Evolutionary conservation across 2,797 vertebrate genomes (phyloP).

Genomic region (Tapera naevia): DNA sequence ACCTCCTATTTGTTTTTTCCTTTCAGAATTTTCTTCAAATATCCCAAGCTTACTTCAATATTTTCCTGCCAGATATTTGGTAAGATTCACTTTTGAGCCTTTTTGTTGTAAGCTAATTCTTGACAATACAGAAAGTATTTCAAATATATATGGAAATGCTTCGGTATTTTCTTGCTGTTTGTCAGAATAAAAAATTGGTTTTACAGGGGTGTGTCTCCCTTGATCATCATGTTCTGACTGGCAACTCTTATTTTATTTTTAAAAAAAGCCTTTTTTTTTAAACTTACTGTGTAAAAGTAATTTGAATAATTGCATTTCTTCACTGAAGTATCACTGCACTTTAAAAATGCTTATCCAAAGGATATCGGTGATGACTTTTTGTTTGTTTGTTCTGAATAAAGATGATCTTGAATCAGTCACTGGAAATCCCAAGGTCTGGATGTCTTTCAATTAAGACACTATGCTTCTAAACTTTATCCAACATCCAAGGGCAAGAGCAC

Average conservation of each 20-base stretch:
- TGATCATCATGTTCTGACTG: neutral
- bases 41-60: neutral
- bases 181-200: neutral
- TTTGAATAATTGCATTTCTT: neutral
- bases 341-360: neutral
- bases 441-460: neutral
- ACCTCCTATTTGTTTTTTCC: neutral
- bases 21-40: neutral
- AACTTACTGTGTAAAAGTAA: neutral
- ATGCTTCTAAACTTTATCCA: neutral
- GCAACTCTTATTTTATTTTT: neutral
- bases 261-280: neutral
- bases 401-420: neutral
- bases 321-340: neutral
- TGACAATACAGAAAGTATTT: neutral
- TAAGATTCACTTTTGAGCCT: neutral
- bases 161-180: neutral
- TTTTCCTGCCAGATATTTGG: neutral
- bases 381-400: neutral
- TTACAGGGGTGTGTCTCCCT: neutral
- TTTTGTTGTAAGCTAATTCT: neutral
- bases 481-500: neutral
- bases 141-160: neutral
- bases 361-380: neutral
- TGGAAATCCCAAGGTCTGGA: neutral